Conservation (phyloP, 2,888 invertebrate species). For the Tinea pellionella region DNA sequence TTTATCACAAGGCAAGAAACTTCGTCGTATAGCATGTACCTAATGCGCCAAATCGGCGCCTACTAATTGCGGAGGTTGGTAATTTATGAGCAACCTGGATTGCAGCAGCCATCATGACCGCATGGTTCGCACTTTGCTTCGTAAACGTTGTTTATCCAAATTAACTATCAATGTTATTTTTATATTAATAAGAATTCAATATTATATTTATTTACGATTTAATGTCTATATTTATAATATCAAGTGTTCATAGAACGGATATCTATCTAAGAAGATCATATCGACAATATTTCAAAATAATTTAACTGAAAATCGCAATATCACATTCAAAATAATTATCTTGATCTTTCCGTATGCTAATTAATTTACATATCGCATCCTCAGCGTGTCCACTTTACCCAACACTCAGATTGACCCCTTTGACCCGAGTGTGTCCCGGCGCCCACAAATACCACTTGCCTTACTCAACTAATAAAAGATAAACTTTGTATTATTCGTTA, state of each 20-base stretch:
- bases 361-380: conserved; percentile 11
- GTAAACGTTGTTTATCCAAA: not conserved
- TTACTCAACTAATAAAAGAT: not conserved
- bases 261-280: not conserved
- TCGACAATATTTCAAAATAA: not conserved
- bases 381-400: conserved; percentile 8
- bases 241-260: no score
- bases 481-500: not conserved
- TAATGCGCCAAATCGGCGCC: conserved; percentile 60
- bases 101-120: conserved; percentile 24
- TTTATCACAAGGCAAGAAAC: conserved; percentile 4
- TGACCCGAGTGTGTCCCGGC: not conserved
- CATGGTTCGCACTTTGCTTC: not conserved
- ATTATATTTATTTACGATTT: not conserved
- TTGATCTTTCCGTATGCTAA: conserved; percentile 12
- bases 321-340: not conserved
- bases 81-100: conserved; percentile 52
- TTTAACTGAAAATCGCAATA: not conserved
- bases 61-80: conserved; percentile 56
- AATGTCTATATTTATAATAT: no score
- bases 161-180: not conserved
- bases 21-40: not conserved
- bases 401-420: not conserved
- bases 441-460: conserved; percentile 10
- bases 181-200: not conserved